A percentile compares a stretch with the other conserved stretches of the same genome.
Conservation (phyloP, 2,113 vertebrate genomes). For the Nothobranchius furzeri region DNA sequence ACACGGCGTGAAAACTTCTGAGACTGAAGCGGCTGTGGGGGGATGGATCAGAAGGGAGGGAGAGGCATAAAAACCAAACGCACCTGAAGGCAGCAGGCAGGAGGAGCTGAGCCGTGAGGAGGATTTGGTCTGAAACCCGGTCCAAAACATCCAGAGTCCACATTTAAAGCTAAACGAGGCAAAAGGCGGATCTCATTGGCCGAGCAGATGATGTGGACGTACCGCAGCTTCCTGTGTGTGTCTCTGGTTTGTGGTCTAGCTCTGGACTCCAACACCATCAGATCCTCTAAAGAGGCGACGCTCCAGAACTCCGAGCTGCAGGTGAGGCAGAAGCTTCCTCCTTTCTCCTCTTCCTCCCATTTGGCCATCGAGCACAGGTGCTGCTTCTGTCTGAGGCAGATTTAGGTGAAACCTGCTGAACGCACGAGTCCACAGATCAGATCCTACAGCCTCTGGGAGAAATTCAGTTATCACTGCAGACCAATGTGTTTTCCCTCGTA, state of each 20-base stretch:
- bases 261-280: conserved; percentile 77
- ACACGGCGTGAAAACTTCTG: conserved; percentile 48
- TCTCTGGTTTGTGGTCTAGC: conserved; percentile 54
- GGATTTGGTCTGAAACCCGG: not conserved
- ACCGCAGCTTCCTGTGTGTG: conserved; percentile 45
- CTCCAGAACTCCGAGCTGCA: conserved; percentile 18
- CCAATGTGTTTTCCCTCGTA: no score
- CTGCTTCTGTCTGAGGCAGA: no score
- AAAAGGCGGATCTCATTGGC: not conserved
- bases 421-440: no score
- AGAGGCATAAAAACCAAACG: conserved; percentile 35
- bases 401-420: no score
- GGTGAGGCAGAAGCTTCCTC: conserved; percentile 28
- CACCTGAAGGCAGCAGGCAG: conserved; percentile 46
- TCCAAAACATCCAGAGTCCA: no score
- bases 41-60: conserved; percentile 46
- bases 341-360: not conserved
- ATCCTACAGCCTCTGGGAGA: no score
- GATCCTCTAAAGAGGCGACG: conserved; percentile 64
- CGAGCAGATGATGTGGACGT: conserved; percentile 33
- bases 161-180: no score
- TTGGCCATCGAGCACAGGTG: no score
- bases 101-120: not conserved
- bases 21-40: conserved; percentile 16
- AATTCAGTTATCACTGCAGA: no score